A percentile compares a stretch with the other conserved stretches of the same genome.
Evolutionary conservation across 2,797 vertebrate species (phyloP).

Genomic region (Fistularia commersonii): DNA sequence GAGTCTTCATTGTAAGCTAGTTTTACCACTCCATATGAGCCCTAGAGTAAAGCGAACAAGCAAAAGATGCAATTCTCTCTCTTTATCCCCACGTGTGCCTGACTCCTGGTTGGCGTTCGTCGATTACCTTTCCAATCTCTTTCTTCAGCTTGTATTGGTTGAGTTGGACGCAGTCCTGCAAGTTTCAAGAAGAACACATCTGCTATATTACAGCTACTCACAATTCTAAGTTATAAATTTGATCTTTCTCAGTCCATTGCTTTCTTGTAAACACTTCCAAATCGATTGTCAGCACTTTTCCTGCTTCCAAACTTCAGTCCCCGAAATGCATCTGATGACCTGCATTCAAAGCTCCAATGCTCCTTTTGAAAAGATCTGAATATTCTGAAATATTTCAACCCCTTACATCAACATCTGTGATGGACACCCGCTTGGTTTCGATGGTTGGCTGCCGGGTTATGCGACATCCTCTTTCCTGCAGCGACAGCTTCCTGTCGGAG

Average conservation of each 20-base stretch:
- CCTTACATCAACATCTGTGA: slow-evolving; percentile 86
- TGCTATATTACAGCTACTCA: too few species aligned
- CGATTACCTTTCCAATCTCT: slow-evolving; percentile 90
- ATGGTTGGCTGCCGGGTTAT: slow-evolving; percentile 85
- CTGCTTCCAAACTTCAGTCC: too few species aligned
- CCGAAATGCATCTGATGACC: too few species aligned
- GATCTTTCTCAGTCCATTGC: too few species aligned
- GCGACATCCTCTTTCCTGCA: slow-evolving; percentile 84
- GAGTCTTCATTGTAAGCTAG: slow-evolving; percentile 92
- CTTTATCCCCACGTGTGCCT: neutral
- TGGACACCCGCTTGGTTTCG: slow-evolving; percentile 90
- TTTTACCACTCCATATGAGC: slow-evolving; percentile 93
- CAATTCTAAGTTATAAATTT: too few species aligned
- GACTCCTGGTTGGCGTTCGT: neutral
- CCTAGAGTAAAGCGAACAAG: slow-evolving; percentile 59
- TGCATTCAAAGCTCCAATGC: too few species aligned
- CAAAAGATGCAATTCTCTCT: neutral
- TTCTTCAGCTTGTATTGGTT: slow-evolving; percentile 94
- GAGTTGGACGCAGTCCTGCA: slow-evolving; percentile 89
- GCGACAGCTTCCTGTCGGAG: slow-evolving; percentile 86
- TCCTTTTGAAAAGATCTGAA: too few species aligned
- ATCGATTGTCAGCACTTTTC: too few species aligned
- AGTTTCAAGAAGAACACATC: slow-evolving; percentile 3
- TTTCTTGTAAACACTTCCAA: too few species aligned
- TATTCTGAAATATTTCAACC: too few species aligned